Conservation (phyloP, 2,113 vertebrate genomes). For the Tetrao urogallus region DNA sequence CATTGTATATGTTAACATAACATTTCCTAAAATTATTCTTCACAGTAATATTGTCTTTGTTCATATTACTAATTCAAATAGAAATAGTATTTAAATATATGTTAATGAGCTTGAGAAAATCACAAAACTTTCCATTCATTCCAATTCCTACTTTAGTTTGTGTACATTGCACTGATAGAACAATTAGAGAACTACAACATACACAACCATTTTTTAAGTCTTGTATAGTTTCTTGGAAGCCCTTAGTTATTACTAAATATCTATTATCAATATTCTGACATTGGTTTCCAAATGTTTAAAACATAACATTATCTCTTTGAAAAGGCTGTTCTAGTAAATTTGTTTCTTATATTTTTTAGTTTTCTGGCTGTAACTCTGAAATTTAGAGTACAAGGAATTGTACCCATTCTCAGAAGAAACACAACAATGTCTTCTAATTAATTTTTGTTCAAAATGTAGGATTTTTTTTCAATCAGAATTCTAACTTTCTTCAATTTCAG, state of each 20-base stretch:
- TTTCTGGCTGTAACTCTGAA: neutral
- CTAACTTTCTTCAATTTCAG: neutral
- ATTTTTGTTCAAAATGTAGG: neutral
- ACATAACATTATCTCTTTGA: neutral
- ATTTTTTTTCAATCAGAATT: neutral
- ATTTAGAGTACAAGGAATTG: neutral
- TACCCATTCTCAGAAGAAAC: neutral
- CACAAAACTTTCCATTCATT: neutral
- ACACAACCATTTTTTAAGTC: neutral
- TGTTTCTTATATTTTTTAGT: neutral
- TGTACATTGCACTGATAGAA: neutral
- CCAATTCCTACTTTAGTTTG: neutral
- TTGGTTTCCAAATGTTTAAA: neutral
- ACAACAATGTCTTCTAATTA: accelerated
- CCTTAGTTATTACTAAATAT: neutral
- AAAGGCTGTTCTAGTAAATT: neutral
- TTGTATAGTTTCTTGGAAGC: neutral
- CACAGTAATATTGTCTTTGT: neutral
- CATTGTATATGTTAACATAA: neutral
- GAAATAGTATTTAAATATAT: neutral
- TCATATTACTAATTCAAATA: neutral
- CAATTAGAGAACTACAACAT: neutral
- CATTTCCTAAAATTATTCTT: neutral
- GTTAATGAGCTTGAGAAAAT: neutral
- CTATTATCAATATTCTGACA: accelerated